A percentile compares a stretch with the other conserved stretches of the same genome.
These are phyloP conservation scores for Porites cylindrica DNA, from an alignment of 92 coral and sea anemone species.

Conservation along the genomic window DNA sequence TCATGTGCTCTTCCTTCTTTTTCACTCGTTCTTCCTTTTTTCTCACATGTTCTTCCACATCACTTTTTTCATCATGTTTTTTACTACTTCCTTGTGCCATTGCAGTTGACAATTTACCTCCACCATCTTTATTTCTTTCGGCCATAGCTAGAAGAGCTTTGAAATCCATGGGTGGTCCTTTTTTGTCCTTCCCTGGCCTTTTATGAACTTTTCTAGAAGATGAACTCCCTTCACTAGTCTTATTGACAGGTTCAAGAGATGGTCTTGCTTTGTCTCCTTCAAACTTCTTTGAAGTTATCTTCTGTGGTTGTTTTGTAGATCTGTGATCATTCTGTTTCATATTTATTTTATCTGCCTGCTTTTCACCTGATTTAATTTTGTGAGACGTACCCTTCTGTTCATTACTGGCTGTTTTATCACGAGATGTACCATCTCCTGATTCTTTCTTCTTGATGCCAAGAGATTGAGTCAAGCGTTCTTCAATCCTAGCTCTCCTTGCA, in stretches of 20 bases:
- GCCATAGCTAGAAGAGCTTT: slow-evolving; percentile 93
- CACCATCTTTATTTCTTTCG: slow-evolving; percentile 72
- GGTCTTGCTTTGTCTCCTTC: slow-evolving; percentile 11
- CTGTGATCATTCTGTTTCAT: slow-evolving; percentile 25
- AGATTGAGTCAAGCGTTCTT: slow-evolving; percentile 76
- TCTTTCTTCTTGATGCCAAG: slow-evolving; percentile 20
- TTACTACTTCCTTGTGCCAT: not conserved
- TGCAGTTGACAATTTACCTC: not conserved
- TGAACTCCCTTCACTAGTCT: slow-evolving; percentile 5
- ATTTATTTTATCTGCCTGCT: slow-evolving; percentile 3
- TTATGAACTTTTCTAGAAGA: not conserved
- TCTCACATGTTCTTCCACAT: not conserved
- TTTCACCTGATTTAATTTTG: not conserved
- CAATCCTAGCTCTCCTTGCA: slow-evolving; percentile 86
- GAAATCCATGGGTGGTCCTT: slow-evolving; percentile 70
- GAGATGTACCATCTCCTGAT: not conserved
- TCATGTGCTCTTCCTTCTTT: not conserved
- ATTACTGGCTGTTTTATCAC: not conserved
- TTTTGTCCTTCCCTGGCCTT: slow-evolving; percentile 25
- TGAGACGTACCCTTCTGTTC: slow-evolving; percentile 34
- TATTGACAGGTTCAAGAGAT: not conserved
- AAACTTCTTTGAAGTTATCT: slow-evolving; percentile 11
- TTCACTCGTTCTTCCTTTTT: not conserved
- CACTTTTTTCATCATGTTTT: not conserved
- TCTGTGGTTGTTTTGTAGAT: not conserved